Evolutionary conservation across 2,113 vertebrate species (phyloP), one percentile per base, ranked within the genome.

Genomic region (Oreocharis arfaki): DNA sequence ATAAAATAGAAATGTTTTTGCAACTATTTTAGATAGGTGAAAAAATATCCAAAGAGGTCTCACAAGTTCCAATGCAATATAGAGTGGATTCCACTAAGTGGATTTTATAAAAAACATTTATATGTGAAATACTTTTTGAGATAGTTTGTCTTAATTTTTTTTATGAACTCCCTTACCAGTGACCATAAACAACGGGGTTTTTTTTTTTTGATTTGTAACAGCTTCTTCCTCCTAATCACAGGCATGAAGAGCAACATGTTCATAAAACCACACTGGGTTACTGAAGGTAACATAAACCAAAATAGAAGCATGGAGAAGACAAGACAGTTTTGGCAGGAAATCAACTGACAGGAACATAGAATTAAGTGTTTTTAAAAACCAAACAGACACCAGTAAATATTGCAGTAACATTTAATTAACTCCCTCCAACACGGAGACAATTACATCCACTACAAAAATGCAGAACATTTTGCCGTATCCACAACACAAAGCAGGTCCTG

Each of bases 231-330:
- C 97, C 2, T 97, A 95, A 91, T 97, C 98, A 92, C 97, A 97
- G 28, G 97, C 97, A 26, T 97, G 98, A 96, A 98, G 98, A 97
- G 98, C 97, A 91, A 98, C 98, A 77, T 98, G 97, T 26, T 98
- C 96, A 89, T 98, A 98, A 96, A 98, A 98, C 98, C 98, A 98
- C 94, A 97, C 97, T 4, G 98, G 97, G 53, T 98, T 98, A 90
- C 97, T 84, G 56, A 91, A 94, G 65, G 87, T 70, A 89, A 76
- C 42, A 68, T 84, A 37, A 82, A 78, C 14, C 28, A 91, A 92
- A 87, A 69, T 3, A 86, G 46, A 87, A 74, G 17, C 41, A 56
- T 24, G 64, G 76, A 56, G 56, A 90, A 77, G 52, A 71, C 60
- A 84, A 67, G 41, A 60, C 9, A 70, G 16, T 33, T 90, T 75